phyloP scores from a whole-genome alignment of 2,888 invertebrate species.

The Acanthoscelides obtectus region DNA sequence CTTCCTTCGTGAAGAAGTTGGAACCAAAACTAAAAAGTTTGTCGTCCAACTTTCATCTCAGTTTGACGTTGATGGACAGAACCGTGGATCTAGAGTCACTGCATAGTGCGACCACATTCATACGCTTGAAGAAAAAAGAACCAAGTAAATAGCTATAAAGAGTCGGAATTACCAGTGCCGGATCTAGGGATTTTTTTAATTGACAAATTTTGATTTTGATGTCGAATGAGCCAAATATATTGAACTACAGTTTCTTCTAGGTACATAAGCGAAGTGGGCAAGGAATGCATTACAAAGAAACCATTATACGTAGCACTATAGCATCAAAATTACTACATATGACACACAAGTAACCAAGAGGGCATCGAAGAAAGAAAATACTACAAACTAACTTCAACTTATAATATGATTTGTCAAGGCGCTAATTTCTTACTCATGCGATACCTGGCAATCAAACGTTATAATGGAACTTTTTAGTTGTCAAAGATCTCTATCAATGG shows the following conservation, averaged over 20 bases:
- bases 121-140: constrained; percentile 62
- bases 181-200: background rate
- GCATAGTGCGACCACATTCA: constrained; percentile 58
- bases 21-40: constrained; percentile 49
- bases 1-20: constrained; percentile 30
- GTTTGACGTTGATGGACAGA: constrained; percentile 53
- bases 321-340: constrained; percentile 54
- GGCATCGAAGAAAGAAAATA: constrained; percentile 50
- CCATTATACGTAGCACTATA: constrained; percentile 54
- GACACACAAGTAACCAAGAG: constrained; percentile 48
- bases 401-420: constrained; percentile 57
- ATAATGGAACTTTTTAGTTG: constrained; percentile 53
- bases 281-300: constrained; percentile 49
- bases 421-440: constrained; percentile 58
- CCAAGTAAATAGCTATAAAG: constrained; percentile 38
- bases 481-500: constrained; percentile 58
- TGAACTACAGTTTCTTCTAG: too few species aligned
- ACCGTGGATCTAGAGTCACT: constrained; percentile 57
- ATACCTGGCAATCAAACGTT: constrained; percentile 54
- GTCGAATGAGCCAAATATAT: too few species aligned
- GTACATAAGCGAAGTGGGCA: too few species aligned
- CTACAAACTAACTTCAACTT: constrained; percentile 50
- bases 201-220: background rate
- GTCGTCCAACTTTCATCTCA: constrained; percentile 58
- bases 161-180: too few species aligned